phyloP scores from a whole-genome alignment of 2,888 invertebrate genomes.

The Cantharis flavilabris region DNA sequence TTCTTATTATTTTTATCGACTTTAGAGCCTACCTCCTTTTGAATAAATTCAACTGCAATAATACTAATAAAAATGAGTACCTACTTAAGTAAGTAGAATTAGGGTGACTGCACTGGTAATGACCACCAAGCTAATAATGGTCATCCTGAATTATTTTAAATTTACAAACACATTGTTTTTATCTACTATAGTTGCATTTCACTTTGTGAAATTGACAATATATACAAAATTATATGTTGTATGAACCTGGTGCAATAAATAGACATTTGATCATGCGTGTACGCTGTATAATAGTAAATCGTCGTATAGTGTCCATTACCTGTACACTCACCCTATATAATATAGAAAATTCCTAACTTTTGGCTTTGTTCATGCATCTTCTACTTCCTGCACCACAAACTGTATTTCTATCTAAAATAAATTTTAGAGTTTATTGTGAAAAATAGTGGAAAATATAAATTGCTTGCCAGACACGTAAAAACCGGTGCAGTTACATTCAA shows the following conservation, averaged over 20 bases:
- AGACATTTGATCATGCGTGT: too few species aligned
- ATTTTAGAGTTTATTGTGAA: background rate
- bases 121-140: too few species aligned
- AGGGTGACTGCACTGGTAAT: too few species aligned
- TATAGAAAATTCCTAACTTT: constrained; percentile 4
- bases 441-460: background rate
- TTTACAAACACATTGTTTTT: too few species aligned
- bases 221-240: too few species aligned
- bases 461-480: constrained; percentile 2
- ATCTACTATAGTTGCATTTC: too few species aligned
- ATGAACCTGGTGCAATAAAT: too few species aligned
- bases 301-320: too few species aligned
- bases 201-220: too few species aligned
- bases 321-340: too few species aligned
- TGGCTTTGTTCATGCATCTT: background rate
- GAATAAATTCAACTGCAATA: background rate
- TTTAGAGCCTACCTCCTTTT: background rate
- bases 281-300: too few species aligned
- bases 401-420: background rate
- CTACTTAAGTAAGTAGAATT: background rate
- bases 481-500: background rate
- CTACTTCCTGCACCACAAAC: background rate
- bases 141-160: too few species aligned
- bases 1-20: background rate
- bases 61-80: background rate